Conservation (phyloP, 2,113 vertebrate genomes). For the Connochaetes taurinus region DNA sequence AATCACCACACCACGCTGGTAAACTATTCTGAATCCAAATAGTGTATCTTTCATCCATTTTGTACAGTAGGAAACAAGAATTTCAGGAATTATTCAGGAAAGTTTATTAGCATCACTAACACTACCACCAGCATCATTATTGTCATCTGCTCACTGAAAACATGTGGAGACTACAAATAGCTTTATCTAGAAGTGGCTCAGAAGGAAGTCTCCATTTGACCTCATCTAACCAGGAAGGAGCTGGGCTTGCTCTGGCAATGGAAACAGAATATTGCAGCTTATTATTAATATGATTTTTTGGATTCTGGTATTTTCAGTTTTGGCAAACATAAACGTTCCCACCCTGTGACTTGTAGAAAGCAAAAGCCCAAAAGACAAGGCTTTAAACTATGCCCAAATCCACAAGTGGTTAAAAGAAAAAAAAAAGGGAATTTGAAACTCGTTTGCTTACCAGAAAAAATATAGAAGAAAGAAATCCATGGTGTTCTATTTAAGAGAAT, state of each 20-base stretch:
- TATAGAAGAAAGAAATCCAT: not conserved
- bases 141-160: not conserved
- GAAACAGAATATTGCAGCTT: not conserved
- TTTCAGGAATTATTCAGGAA: conserved; percentile 11
- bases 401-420: not conserved
- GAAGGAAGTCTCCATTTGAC: not conserved
- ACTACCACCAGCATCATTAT: not conserved
- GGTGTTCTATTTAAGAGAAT: not conserved
- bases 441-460: not conserved
- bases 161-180: not conserved
- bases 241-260: not conserved
- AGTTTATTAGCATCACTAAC: not conserved
- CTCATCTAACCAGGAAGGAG: not conserved
- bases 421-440: not conserved
- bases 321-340: not conserved
- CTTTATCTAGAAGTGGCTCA: not conserved
- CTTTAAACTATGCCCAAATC: not conserved
- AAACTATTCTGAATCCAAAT: not conserved
- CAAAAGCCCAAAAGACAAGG: not conserved
- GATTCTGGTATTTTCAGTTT: conserved; percentile 9
- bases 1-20: not conserved
- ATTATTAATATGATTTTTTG: not conserved
- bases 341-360: conserved; percentile 11
- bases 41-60: not conserved
- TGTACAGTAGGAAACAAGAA: not conserved